phyloP scores from a whole-genome alignment of 2,113 vertebrate species.

The Salminus brasiliensis region DNA sequence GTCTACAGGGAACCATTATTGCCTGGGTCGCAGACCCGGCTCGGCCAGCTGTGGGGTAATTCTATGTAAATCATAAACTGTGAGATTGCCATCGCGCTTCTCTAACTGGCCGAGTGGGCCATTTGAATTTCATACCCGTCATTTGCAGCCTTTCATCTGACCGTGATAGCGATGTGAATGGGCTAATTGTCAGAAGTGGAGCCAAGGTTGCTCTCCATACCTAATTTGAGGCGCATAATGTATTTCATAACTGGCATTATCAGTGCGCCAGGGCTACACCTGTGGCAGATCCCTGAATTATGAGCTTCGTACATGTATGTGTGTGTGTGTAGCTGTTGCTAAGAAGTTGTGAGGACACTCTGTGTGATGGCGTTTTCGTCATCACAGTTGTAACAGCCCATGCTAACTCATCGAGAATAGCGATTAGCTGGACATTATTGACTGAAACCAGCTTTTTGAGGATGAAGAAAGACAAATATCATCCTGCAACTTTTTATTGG shows the following conservation, averaged over 20 bases:
- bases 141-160: conserved; percentile 51
- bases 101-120: conserved; percentile 62
- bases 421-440: not conserved
- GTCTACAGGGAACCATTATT: conserved; percentile 44
- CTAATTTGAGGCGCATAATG: conserved; percentile 42
- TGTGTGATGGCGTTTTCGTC: not conserved
- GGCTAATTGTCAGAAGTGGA: conserved; percentile 48
- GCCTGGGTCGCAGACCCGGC: conserved; percentile 38
- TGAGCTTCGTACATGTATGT: not conserved
- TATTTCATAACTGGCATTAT: conserved; percentile 41
- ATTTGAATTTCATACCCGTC: conserved; percentile 54
- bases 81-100: conserved; percentile 60
- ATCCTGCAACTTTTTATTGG: not conserved
- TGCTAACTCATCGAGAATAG: not conserved
- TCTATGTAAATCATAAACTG: conserved; percentile 64
- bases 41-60: conserved; percentile 61
- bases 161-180: conserved; percentile 40
- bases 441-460: not conserved
- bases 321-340: conserved; percentile 7
- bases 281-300: conserved; percentile 38
- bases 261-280: conserved; percentile 31
- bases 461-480: not conserved
- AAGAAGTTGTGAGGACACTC: not conserved
- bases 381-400: not conserved
- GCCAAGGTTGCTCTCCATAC: conserved; percentile 33